These are phyloP conservation scores for Sapajus apella DNA, from an alignment of 2,113 vertebrate species.

Conservation along the genomic window DNA sequence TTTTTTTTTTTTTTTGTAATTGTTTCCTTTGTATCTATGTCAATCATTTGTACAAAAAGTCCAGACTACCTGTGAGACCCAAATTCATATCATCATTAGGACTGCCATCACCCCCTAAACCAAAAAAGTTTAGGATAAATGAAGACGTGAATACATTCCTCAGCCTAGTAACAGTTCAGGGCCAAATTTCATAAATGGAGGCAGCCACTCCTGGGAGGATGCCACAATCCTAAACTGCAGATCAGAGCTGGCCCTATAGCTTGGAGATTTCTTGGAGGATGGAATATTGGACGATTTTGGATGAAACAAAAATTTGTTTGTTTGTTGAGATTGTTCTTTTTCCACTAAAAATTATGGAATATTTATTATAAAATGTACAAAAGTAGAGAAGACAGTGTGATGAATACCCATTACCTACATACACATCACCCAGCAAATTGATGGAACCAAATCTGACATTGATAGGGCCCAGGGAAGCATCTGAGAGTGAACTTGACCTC, in stretches of 20 bases:
- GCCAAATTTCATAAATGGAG: neutral
- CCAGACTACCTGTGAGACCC: neutral
- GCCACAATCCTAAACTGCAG: neutral
- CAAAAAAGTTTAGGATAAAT: neutral
- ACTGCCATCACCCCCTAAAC: neutral
- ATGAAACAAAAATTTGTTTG: neutral
- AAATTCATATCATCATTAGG: neutral
- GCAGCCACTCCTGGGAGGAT: neutral
- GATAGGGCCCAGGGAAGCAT: neutral
- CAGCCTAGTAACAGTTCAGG: neutral
- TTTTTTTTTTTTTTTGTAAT: neutral
- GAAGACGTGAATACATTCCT: neutral
- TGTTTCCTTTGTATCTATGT: neutral
- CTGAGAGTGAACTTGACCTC: neutral
- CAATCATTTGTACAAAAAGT: slow-evolving; percentile 3
- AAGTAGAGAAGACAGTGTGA: neutral
- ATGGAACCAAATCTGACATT: neutral
- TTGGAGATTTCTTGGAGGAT: neutral
- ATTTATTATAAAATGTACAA: neutral
- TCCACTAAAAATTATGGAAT: neutral
- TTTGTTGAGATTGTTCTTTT: neutral
- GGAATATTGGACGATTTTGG: neutral
- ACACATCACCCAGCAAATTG: neutral
- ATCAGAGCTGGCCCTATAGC: neutral
- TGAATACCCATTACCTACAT: accelerated